These are phyloP conservation scores for Menidia beryllina DNA, from an alignment of 2,113 vertebrate species.

Conservation along the genomic window DNA sequence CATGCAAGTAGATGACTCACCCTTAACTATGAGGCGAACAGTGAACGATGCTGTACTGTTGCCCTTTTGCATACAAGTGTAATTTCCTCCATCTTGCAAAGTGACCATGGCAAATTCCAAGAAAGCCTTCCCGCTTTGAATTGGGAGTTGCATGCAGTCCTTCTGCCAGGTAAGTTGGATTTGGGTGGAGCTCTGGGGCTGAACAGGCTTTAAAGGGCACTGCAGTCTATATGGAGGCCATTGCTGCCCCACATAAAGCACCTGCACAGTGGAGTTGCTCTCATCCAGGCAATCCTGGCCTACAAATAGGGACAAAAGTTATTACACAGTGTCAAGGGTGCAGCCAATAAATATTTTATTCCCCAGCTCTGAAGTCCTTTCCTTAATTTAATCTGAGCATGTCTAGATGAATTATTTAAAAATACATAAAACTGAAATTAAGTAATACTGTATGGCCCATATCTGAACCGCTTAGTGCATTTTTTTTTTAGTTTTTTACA, in stretches of 20 bases:
- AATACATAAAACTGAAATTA: not conserved
- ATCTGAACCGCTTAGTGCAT: not conserved
- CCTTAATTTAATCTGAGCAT: not conserved
- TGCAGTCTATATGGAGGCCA: constrained; percentile 44
- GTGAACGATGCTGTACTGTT: constrained; percentile 60
- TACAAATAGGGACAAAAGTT: constrained; percentile 30
- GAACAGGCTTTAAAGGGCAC: constrained; percentile 48
- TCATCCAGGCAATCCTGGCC: constrained; percentile 65
- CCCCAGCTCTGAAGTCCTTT: not conserved
- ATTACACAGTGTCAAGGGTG: not conserved
- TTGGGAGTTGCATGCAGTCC: constrained; percentile 49
- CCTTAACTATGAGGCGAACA: constrained; percentile 61
- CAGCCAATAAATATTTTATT: not conserved
- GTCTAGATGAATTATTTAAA: not conserved
- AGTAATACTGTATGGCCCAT: not conserved
- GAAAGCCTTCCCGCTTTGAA: constrained; percentile 41
- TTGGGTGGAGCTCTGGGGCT: constrained; percentile 5
- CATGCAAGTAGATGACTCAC: constrained; percentile 37
- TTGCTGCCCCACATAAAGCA: constrained; percentile 30
- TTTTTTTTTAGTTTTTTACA: not conserved
- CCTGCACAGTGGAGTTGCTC: constrained; percentile 47
- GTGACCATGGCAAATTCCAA: constrained; percentile 59
- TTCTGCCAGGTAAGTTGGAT: constrained; percentile 61
- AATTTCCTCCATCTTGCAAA: constrained; percentile 63
- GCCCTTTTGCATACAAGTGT: constrained; percentile 60